Evolutionary conservation across 2,888 invertebrate genomes (phyloP).

Genomic region (Eustalomyia histrio): DNA sequence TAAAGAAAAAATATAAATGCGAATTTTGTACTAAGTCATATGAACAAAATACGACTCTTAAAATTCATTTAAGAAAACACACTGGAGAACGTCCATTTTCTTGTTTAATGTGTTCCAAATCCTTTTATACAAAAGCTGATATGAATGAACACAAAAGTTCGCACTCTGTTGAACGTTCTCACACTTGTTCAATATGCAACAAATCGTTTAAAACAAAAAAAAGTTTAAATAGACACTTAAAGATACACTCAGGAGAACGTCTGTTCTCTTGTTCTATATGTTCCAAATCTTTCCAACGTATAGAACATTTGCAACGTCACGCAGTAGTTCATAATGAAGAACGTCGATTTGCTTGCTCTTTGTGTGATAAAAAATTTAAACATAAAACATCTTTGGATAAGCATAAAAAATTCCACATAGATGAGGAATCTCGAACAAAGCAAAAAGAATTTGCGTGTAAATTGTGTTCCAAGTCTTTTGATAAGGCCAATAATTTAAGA

Average conservation of each 20-base stretch:
- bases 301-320: conserved; percentile 29
- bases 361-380: conserved; percentile 26
- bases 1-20: too few relatives aligned
- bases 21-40: too few relatives aligned
- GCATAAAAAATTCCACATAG: not conserved
- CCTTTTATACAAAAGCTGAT: conserved; percentile 22
- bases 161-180: conserved; percentile 60
- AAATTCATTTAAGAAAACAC: too few relatives aligned
- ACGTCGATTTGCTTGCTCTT: not conserved
- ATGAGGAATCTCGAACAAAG: too few relatives aligned
- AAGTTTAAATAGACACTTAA: conserved; percentile 44
- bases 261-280: conserved; percentile 42
- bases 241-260: conserved; percentile 53
- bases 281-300: not conserved
- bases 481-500: conserved; percentile 27
- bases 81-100: not conserved
- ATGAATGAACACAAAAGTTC: conserved; percentile 43
- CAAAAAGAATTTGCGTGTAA: conserved; percentile 29
- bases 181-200: conserved; percentile 47
- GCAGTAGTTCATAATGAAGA: not conserved
- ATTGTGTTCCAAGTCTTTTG: conserved; percentile 44
- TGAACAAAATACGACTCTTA: too few relatives aligned
- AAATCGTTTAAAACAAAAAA: conserved; percentile 52
- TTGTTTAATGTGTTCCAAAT: not conserved
- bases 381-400: conserved; percentile 20